Evolutionary conservation across 1,140 invertebrate genomes (phyloP).

Genomic region (Drosophila neocordata): DNA sequence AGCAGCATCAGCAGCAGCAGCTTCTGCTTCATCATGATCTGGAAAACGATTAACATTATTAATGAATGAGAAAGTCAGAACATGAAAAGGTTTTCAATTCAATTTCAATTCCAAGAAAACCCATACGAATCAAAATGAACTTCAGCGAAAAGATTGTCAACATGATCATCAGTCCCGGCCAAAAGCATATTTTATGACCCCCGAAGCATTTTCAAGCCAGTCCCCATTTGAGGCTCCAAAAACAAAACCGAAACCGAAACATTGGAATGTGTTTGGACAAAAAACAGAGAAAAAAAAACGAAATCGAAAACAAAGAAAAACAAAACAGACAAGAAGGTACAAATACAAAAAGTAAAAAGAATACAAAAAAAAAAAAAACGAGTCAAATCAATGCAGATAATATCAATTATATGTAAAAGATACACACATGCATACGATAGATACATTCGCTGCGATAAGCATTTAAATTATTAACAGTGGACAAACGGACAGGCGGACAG

Average conservation of each 20-base stretch:
- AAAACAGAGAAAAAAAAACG: constrained; percentile 21
- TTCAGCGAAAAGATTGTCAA: constrained; percentile 69
- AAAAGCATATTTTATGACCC: constrained; percentile 11
- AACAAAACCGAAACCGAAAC: constrained; percentile 17
- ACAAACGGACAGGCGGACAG: constrained; percentile 18
- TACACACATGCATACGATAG: constrained; percentile 70
- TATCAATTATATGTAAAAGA: constrained; percentile 80
- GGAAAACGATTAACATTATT: constrained; percentile 75
- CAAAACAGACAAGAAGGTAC: constrained; percentile 6
- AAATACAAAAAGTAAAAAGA: constrained; percentile 35
- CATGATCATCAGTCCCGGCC: constrained; percentile 67
- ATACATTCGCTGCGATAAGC: constrained; percentile 70
- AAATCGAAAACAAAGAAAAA: constrained; percentile 16
- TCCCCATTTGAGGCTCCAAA: constrained; percentile 27
- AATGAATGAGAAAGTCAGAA: constrained; percentile 64
- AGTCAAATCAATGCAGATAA: constrained; percentile 78
- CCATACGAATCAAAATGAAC: constrained; percentile 46
- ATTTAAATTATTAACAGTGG: constrained; percentile 76
- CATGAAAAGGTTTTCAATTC: constrained; percentile 68
- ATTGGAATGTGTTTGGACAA: constrained; percentile 28
- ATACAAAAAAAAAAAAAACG: constrained; percentile 43
- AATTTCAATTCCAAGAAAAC: constrained; percentile 51
- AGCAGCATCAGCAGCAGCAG: neutral
- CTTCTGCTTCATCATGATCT: neutral
- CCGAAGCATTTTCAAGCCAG: neutral